Conservation (phyloP, 1,140 invertebrate species). For the Scylla paramamosain region DNA sequence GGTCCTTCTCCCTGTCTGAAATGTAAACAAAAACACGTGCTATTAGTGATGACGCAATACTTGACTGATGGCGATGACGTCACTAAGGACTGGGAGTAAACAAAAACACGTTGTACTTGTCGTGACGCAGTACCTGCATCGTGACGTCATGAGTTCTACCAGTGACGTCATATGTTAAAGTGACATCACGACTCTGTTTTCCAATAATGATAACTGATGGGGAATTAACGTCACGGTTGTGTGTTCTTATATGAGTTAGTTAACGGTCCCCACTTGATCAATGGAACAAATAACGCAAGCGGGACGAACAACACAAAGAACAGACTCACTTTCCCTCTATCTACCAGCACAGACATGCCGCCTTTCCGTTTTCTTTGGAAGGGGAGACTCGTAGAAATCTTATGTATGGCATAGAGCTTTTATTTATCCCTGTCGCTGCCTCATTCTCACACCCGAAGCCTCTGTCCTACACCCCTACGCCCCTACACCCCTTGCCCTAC, state of each 20-base stretch:
- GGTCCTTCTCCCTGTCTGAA: slow-evolving; percentile 38
- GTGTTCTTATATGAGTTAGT: too few relatives aligned
- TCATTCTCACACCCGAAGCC: neutral
- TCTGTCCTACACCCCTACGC: neutral
- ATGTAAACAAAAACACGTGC: slow-evolving; percentile 6
- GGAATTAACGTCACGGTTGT: too few relatives aligned
- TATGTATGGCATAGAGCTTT: neutral
- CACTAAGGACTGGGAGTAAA: too few relatives aligned
- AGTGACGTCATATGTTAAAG: too few relatives aligned
- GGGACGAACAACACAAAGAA: neutral
- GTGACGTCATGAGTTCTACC: too few relatives aligned
- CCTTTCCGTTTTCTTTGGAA: neutral
- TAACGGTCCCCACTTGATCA: too few relatives aligned
- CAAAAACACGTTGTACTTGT: too few relatives aligned
- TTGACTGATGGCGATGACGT: too few relatives aligned
- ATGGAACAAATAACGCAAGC: neutral
- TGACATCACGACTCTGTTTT: too few relatives aligned
- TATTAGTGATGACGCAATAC: neutral
- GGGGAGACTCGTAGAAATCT: neutral
- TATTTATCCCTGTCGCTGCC: neutral
- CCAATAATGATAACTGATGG: too few relatives aligned
- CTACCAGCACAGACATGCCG: neutral
- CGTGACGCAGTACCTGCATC: too few relatives aligned
- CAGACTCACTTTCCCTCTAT: neutral
- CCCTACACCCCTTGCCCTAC: neutral